Percentiles rank a stretch among this genome's conserved stretches.
Conservation (phyloP, 2,113 vertebrate genomes). For the Dipodomys stephensi region DNA sequence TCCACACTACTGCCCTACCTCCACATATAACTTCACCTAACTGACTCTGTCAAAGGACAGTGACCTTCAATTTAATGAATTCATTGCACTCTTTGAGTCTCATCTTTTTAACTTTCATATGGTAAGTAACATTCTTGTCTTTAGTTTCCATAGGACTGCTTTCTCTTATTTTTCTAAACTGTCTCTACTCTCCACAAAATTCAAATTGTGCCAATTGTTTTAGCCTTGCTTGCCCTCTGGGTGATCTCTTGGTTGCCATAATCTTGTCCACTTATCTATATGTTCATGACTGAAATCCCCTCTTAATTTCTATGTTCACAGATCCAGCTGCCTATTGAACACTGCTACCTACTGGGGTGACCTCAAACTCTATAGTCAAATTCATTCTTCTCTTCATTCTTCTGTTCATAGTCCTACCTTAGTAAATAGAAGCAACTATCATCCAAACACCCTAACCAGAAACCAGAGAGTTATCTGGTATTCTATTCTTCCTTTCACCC, state of each 20-base stretch:
- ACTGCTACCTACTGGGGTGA: neutral
- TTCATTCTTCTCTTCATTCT: neutral
- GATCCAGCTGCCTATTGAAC: neutral
- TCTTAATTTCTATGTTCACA: neutral
- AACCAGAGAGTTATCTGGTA: neutral
- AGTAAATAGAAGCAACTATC: neutral
- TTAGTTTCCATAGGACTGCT: neutral
- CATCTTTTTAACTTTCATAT: neutral
- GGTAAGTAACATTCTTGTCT: neutral
- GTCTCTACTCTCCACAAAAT: neutral
- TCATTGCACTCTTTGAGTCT: neutral
- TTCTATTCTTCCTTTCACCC: neutral
- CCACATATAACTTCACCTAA: neutral
- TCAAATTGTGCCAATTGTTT: neutral
- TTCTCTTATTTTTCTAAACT: slow-evolving; percentile 8
- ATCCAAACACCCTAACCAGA: neutral
- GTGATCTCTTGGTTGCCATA: neutral
- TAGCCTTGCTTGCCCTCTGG: neutral
- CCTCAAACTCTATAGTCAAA: slow-evolving; percentile 21
- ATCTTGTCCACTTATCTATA: neutral
- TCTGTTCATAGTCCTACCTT: neutral
- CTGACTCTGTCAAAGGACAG: slow-evolving; percentile 35
- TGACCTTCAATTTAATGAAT: neutral
- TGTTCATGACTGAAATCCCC: neutral
- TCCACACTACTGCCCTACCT: neutral